These are phyloP conservation scores for Mesorhabditis belari DNA, from an alignment of 2,888 invertebrate species.

Conservation along the genomic window DNA sequence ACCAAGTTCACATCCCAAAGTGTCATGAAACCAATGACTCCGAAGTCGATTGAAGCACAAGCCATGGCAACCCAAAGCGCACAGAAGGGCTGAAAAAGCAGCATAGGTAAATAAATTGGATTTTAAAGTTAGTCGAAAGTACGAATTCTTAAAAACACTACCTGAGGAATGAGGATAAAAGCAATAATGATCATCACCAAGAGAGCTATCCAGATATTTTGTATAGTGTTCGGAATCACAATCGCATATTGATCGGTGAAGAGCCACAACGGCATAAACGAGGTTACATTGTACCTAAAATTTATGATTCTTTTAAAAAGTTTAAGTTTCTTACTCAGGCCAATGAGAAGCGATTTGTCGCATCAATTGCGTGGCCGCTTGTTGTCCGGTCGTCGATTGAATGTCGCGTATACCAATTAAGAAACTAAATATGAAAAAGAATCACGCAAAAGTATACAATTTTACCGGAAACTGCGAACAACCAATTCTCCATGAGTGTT, in stretches of 20 bases:
- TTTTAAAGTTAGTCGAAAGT: no score
- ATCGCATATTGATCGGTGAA: slow-evolving; percentile 53
- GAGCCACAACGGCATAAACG: slow-evolving; percentile 53
- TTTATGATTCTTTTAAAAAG: no score
- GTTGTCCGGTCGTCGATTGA: slow-evolving; percentile 44
- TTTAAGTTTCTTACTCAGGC: no score
- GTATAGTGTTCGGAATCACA: slow-evolving; percentile 53
- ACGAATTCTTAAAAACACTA: background rate
- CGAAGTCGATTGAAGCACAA: slow-evolving; percentile 83
- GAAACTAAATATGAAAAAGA: slow-evolving; percentile 26
- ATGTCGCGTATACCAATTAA: slow-evolving; percentile 50
- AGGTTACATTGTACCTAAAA: slow-evolving; percentile 53
- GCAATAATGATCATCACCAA: slow-evolving; percentile 84
- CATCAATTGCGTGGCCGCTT: slow-evolving; percentile 43
- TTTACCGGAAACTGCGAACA: slow-evolving; percentile 22
- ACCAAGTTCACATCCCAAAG: slow-evolving; percentile 81
- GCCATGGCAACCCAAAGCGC: slow-evolving; percentile 90
- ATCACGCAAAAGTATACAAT: background rate
- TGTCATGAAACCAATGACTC: slow-evolving; percentile 92
- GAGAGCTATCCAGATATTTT: slow-evolving; percentile 49
- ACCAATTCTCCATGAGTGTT: slow-evolving; percentile 15
- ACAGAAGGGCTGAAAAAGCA: slow-evolving; percentile 73
- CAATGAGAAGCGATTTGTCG: slow-evolving; percentile 39
- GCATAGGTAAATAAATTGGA: no score
- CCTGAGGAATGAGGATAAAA: slow-evolving; percentile 76